Evolutionary conservation across 1,140 invertebrate species (phyloP), one percentile per base, ranked within the genome.

Genomic region (Drosophila subpulchrella): DNA sequence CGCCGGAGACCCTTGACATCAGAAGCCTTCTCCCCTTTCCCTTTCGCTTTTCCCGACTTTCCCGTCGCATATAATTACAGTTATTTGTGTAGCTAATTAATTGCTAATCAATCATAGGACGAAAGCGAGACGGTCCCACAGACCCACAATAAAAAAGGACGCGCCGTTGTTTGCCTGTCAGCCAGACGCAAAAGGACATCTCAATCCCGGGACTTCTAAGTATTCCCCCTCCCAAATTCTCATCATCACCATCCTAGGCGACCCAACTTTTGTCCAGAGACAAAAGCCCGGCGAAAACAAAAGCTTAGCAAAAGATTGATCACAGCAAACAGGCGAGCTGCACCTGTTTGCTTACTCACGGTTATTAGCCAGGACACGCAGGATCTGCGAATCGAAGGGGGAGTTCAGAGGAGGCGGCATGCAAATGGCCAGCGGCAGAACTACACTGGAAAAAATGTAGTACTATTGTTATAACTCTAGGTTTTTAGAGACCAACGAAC

Each of bases 81-180:
- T 85, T 89, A 89, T 89, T 89, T 89, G 85, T 89, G 85, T 85
- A 89, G 85, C 85, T 89, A 89, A 89, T 89, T 89, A 89, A 89
- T 89, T 89, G 85, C 85, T 89, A 89, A 89, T 89, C 85, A 89
- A 89, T 89, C 85, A 89, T 90, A 81, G 86, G 76, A 57, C 70
- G 55, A 75, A 65, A 71, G 61, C 61, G 65, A 54, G 48, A 66
- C 65, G 32, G 39, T n/a, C 65, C 20, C 65, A 17, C 27, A 41
- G 53, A 66, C 66, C 47, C 67, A 72, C 59, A 80, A 76, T 65
- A 85, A 74, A 79, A 75, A 85, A 85, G 73, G 72, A 81, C 74
- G 30, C 56, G 63, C 67, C 78, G 77, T 72, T 89, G 65, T 63
- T 80, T 79, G 71, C 58, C 61, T 82, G 67, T 78, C 74, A 57